A percentile compares a stretch with the other conserved stretches of the same genome.
These are phyloP conservation scores for Bagarius yarrelli DNA, from an alignment of 2,113 vertebrate genomes.

Conservation along the genomic window DNA sequence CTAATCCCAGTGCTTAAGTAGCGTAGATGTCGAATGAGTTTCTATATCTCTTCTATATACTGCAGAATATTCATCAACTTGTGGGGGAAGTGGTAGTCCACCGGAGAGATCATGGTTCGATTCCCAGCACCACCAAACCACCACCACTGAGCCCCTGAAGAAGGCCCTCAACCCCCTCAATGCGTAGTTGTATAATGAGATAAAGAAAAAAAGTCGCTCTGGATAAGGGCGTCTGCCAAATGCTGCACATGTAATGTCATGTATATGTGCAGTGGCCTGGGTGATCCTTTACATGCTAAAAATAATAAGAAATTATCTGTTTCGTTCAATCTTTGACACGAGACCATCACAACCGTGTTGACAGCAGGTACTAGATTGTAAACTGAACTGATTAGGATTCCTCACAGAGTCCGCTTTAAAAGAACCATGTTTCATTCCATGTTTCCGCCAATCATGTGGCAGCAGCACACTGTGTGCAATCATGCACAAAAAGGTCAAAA, in stretches of 20 bases:
- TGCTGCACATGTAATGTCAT: no score
- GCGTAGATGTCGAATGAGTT: neutral
- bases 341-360: neutral
- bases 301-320: neutral
- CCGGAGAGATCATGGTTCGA: no score
- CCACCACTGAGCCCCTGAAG: no score
- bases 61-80: no score
- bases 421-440: neutral
- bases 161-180: no score
- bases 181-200: no score
- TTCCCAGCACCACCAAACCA: no score
- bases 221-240: no score
- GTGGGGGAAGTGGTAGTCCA: no score
- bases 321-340: neutral
- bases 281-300: neutral
- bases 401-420: neutral
- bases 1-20: neutral
- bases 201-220: no score
- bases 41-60: no score
- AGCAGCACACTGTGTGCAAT: neutral
- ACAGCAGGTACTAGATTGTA: neutral
- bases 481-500: neutral
- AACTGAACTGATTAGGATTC: neutral
- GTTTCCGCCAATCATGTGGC: neutral
- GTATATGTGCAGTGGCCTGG: neutral